These are phyloP conservation scores for Mustelus asterias DNA, from an alignment of 2,113 vertebrate species.

Conservation along the genomic window DNA sequence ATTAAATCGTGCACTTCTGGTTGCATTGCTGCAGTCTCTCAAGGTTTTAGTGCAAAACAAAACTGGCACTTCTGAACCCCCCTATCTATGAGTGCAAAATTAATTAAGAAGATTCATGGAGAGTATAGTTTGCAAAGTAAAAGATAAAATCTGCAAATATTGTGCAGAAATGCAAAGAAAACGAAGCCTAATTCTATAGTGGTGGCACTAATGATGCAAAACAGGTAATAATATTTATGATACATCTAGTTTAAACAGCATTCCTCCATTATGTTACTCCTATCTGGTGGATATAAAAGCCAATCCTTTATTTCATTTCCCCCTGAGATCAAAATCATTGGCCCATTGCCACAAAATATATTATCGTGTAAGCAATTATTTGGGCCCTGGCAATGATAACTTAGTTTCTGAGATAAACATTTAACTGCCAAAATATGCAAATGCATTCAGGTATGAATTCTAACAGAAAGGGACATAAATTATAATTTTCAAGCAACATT, in stretches of 20 bases:
- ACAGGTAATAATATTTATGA: neutral
- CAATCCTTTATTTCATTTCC: neutral
- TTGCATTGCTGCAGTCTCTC: slow-evolving; percentile 44
- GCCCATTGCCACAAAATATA: neutral
- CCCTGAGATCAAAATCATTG: neutral
- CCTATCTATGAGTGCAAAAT: neutral
- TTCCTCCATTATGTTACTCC: neutral
- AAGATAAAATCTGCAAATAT: neutral
- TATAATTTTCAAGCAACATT: neutral
- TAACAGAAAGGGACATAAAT: neutral
- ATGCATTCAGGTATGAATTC: neutral
- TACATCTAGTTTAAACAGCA: neutral
- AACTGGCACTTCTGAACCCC: neutral
- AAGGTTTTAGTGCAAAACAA: slow-evolving; percentile 14
- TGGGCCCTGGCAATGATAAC: neutral
- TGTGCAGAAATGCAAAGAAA: neutral
- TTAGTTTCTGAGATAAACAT: neutral
- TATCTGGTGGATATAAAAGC: neutral
- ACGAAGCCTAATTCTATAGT: neutral
- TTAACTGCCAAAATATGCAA: neutral
- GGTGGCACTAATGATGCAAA: neutral
- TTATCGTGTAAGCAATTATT: neutral
- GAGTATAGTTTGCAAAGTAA: neutral
- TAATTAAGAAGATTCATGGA: neutral
- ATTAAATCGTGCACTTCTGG: slow-evolving; percentile 43